A percentile compares a stretch with the other conserved stretches of the same genome.
Evolutionary conservation across 2,113 vertebrate genomes (phyloP).

Genomic region (Sus scrofa): DNA sequence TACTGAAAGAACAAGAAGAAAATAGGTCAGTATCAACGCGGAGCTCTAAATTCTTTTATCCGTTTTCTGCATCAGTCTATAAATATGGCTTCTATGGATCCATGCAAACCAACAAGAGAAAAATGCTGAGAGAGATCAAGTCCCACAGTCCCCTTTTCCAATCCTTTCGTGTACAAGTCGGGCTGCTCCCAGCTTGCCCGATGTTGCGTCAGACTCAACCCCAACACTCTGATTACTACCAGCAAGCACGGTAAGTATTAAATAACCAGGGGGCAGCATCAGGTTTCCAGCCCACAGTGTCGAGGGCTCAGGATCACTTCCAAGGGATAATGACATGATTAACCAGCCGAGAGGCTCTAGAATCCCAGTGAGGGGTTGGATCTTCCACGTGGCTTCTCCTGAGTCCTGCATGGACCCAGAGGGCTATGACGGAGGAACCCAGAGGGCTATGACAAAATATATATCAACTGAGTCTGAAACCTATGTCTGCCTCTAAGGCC

Average conservation of each 20-base stretch:
- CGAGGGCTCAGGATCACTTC: not conserved
- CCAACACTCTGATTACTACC: not conserved
- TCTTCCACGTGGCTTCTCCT: not conserved
- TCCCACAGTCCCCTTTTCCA: not conserved
- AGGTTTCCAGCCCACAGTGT: not conserved
- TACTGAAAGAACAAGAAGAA: slow-evolving; percentile 89
- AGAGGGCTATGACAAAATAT: not conserved
- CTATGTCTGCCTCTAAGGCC: not conserved
- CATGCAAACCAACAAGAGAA: not conserved
- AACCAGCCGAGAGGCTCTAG: not conserved
- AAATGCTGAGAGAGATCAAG: not conserved
- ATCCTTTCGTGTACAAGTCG: not conserved
- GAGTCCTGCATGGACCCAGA: not conserved
- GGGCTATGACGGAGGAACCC: not conserved
- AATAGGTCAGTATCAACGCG: slow-evolving; percentile 59
- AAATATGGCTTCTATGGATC: not conserved
- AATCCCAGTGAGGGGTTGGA: not conserved
- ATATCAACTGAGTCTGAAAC: not conserved
- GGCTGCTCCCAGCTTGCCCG: too few relatives aligned
- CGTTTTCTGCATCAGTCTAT: not conserved
- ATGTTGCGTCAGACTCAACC: not conserved
- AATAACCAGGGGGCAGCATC: not conserved
- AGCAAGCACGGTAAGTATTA: not conserved
- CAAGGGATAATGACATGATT: not conserved
- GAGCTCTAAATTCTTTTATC: not conserved